A percentile compares a stretch with the other conserved stretches of the same genome.
Conservation (phyloP, 37 sponge, comb jelly and placozoan species). For the Aplysina aerophoba region DNA sequence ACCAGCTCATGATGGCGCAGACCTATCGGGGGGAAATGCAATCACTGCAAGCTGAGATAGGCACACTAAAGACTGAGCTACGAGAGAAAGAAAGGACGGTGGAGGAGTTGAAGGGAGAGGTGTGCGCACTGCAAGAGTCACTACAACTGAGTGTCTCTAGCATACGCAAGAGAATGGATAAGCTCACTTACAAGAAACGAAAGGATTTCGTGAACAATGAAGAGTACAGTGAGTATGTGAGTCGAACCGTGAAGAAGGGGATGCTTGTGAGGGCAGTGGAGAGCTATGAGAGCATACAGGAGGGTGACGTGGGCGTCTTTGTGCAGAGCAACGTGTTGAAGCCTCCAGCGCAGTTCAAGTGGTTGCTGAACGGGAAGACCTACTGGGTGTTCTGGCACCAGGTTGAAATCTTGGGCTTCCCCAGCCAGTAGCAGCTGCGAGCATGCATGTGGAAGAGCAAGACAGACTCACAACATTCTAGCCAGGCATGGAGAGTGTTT, state of each 20-base stretch:
- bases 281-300: constrained; percentile 11
- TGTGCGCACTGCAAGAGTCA: neutral
- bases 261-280: neutral
- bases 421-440: neutral
- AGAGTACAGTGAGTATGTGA: constrained; percentile 20
- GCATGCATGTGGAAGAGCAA: too few species aligned
- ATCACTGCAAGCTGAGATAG: neutral
- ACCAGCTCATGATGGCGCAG: neutral
- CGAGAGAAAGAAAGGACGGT: too few species aligned
- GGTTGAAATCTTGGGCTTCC: constrained; percentile 12
- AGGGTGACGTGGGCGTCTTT: constrained; percentile 25
- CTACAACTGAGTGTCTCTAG: neutral
- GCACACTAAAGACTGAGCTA: neutral
- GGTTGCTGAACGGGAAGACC: constrained; percentile 16
- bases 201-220: neutral
- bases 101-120: neutral
- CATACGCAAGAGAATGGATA: neutral
- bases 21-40: neutral
- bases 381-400: constrained; percentile 34
- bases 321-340: constrained; percentile 23
- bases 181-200: neutral
- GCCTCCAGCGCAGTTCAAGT: constrained; percentile 31
- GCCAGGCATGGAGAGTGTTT: too few species aligned
- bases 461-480: too few species aligned
- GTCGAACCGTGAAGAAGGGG: constrained; percentile 1